These are phyloP conservation scores for Siphamia tubifer DNA, from an alignment of 2,113 vertebrate genomes.

Conservation along the genomic window DNA sequence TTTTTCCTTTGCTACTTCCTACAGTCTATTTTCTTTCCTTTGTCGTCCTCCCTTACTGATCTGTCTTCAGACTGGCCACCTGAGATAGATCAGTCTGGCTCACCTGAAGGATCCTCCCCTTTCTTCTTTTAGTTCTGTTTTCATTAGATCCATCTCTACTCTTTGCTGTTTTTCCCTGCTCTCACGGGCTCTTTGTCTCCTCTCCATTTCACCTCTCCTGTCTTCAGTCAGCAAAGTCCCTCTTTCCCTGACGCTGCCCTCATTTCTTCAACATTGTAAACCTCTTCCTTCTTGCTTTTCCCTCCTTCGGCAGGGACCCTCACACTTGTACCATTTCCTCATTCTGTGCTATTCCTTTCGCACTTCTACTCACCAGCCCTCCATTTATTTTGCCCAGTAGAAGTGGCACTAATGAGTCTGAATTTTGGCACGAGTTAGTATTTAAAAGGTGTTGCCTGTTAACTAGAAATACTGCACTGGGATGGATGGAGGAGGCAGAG, in stretches of 20 bases:
- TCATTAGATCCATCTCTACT: neutral
- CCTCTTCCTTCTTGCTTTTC: neutral
- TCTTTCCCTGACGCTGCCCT: neutral
- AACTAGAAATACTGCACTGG: slow-evolving; percentile 3
- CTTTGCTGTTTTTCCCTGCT: neutral
- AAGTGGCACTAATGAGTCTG: slow-evolving; percentile 34
- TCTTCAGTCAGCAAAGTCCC: slow-evolving; percentile 23
- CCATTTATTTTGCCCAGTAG: slow-evolving; percentile 15
- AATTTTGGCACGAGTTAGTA: slow-evolving; percentile 26
- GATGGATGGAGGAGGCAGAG: slow-evolving; percentile 2
- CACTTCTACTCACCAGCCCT: slow-evolving; percentile 3
- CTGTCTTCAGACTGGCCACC: neutral
- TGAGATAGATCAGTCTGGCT: slow-evolving; percentile 2
- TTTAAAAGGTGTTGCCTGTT: slow-evolving; percentile 13
- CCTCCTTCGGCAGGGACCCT: neutral
- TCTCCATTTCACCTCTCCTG: slow-evolving; percentile 4
- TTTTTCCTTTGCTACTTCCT: neutral
- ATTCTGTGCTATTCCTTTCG: neutral
- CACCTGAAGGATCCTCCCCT: slow-evolving; percentile 10
- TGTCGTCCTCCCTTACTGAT: neutral
- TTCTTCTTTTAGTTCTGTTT: neutral
- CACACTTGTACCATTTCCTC: neutral
- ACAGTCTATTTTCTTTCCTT: neutral
- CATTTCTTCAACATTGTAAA: neutral
- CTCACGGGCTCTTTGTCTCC: neutral